A percentile compares a stretch with the other conserved stretches of the same genome.
Evolutionary conservation across 1,140 invertebrate species (phyloP).

Genomic region (Drosophila malerkotliana): DNA sequence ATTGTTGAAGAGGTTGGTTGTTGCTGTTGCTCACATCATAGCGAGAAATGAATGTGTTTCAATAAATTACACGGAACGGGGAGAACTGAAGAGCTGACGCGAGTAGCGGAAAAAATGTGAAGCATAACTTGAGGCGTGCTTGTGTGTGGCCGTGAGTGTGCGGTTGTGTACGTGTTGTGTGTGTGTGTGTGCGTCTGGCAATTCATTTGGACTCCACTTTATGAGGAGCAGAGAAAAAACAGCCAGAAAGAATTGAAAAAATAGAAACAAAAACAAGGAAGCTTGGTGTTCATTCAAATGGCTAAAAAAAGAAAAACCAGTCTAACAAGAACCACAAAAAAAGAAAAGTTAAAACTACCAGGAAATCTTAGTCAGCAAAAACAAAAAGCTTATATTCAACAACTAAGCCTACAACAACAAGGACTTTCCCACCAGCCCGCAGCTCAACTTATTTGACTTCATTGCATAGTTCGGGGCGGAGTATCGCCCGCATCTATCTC

Average conservation of each 20-base stretch:
- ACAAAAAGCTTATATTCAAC: not conserved
- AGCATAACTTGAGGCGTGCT: slow-evolving; percentile 64
- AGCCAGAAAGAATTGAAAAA: slow-evolving; percentile 43
- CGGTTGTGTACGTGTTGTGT: slow-evolving; percentile 26
- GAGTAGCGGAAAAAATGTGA: slow-evolving; percentile 47
- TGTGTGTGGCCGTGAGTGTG: slow-evolving; percentile 2
- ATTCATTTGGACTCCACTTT: slow-evolving; percentile 59
- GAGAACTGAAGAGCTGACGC: slow-evolving; percentile 22
- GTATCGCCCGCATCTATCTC: slow-evolving; percentile 40
- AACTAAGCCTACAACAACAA: slow-evolving; percentile 25
- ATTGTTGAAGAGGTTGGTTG: slow-evolving; percentile 14
- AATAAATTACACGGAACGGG: slow-evolving; percentile 68
- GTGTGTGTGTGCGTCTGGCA: slow-evolving; percentile 51
- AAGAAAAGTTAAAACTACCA: slow-evolving; percentile 2
- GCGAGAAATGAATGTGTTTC: slow-evolving; percentile 77
- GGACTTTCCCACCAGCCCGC: slow-evolving; percentile 9
- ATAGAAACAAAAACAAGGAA: slow-evolving; percentile 33
- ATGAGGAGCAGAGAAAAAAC: slow-evolving; percentile 38
- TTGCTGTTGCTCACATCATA: slow-evolving; percentile 60
- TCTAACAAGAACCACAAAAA: slow-evolving; percentile 1
- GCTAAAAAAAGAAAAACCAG: slow-evolving; percentile 8
- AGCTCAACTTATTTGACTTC: slow-evolving; percentile 65
- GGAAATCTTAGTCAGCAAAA: slow-evolving; percentile 17
- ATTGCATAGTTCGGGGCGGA: slow-evolving; percentile 74
- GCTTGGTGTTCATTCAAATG: slow-evolving; percentile 46